phyloP scores from a whole-genome alignment of 1,140 invertebrate genomes.

The Drosophila orena region DNA sequence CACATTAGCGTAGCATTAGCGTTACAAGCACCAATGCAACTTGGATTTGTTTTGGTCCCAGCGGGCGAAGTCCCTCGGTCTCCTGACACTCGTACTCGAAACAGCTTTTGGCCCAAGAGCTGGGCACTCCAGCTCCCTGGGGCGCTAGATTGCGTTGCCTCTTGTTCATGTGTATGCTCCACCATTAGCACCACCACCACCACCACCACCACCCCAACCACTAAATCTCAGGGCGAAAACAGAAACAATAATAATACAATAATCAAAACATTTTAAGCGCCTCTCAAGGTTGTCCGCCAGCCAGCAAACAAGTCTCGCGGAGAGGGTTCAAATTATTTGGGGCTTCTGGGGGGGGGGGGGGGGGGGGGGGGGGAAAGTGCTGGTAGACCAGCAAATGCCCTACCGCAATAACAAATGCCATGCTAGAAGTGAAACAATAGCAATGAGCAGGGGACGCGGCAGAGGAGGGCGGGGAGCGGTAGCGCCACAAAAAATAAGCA shows the following conservation, averaged over 20 bases:
- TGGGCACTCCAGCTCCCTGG: background rate
- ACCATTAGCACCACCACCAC: background rate
- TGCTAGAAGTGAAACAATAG: slow-evolving; percentile 58
- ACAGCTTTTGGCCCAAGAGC: background rate
- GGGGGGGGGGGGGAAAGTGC: background rate
- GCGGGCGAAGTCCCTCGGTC: background rate
- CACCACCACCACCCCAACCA: background rate
- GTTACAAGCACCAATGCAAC: no score
- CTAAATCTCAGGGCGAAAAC: slow-evolving; percentile 13
- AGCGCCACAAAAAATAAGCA: slow-evolving; percentile 63
- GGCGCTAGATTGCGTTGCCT: background rate
- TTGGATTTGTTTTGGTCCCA: no score
- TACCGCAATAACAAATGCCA: slow-evolving; percentile 44
- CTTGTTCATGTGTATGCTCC: background rate
- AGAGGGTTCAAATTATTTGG: background rate
- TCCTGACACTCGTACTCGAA: background rate
- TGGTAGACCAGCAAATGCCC: slow-evolving; percentile 37
- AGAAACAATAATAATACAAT: slow-evolving; percentile 63
- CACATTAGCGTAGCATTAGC: background rate
- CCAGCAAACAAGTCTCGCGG: slow-evolving; percentile 26
- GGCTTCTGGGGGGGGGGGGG: background rate
- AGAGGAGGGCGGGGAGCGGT: background rate
- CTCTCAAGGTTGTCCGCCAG: slow-evolving; percentile 64
- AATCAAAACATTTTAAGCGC: slow-evolving; percentile 81
- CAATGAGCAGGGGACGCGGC: no score